Conservation (phyloP, 2,797 vertebrate genomes). For the Microcaecilia unicolor region DNA sequence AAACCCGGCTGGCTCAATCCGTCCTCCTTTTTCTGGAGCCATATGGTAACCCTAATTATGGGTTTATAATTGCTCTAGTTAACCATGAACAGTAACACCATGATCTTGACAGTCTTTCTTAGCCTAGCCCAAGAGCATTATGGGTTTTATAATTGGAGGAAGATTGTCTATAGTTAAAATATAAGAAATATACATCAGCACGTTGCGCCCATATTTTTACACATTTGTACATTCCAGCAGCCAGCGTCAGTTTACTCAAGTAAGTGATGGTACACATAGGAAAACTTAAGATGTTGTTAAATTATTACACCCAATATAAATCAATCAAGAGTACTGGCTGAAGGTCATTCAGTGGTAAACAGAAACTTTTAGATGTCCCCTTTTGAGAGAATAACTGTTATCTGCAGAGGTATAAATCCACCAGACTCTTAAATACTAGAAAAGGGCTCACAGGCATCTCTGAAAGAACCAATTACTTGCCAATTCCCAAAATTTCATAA, state of each 20-base stretch:
- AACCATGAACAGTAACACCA: too few relatives aligned
- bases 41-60: too few relatives aligned
- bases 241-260: constrained; percentile 2
- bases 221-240: too few relatives aligned
- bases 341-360: constrained; percentile 25
- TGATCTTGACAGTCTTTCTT: too few relatives aligned
- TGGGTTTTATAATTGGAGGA: too few relatives aligned
- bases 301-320: constrained; percentile 10
- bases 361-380: constrained; percentile 3
- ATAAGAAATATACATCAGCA: too few relatives aligned
- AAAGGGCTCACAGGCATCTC: background rate
- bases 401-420: constrained; percentile 14
- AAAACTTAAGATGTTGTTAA: constrained; percentile 11
- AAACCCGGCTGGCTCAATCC: too few relatives aligned
- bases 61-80: too few relatives aligned
- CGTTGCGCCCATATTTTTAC: too few relatives aligned
- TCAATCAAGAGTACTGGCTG: constrained; percentile 11
- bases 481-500: constrained; percentile 5
- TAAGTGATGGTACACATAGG: constrained; percentile 9
- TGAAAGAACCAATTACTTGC: constrained; percentile 10
- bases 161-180: too few relatives aligned
- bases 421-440: constrained; percentile 1
- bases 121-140: too few relatives aligned
- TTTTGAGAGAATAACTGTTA: constrained; percentile 3
- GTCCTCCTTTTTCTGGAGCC: too few relatives aligned